Conservation (phyloP, 2,113 vertebrate species). For the Hippocampus guttulatus region DNA sequence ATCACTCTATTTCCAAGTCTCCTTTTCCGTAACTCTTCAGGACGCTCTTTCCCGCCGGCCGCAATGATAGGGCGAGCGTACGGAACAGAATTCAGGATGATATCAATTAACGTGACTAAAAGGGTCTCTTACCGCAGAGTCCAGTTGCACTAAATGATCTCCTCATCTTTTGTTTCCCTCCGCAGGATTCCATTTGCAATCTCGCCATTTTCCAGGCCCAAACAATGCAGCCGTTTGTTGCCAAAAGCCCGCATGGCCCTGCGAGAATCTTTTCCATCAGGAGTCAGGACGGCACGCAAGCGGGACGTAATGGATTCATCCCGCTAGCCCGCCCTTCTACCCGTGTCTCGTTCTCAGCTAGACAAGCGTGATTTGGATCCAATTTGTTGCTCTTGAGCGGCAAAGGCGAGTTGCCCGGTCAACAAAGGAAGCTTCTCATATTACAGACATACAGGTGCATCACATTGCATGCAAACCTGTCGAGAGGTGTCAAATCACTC, state of each 20-base stretch:
- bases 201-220: conserved; percentile 66
- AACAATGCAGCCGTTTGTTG: conserved; percentile 86
- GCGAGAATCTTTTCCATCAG: conserved; percentile 81
- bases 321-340: conserved; percentile 34
- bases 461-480: background rate
- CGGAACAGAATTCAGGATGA: conserved; percentile 86
- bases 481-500: background rate
- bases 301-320: conserved; percentile 70
- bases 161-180: conserved; percentile 82
- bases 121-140: conserved; percentile 86
- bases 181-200: conserved; percentile 74
- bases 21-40: conserved; percentile 12
- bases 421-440: background rate
- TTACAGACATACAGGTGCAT: background rate
- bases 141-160: conserved; percentile 87
- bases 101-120: conserved; percentile 92
- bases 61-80: conserved; percentile 85
- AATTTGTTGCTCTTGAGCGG: conserved; percentile 74
- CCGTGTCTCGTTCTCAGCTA: conserved; percentile 34
- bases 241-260: conserved; percentile 63
- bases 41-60: conserved; percentile 27
- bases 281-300: conserved; percentile 68
- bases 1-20: conserved; percentile 1
- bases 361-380: conserved; percentile 80
- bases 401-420: conserved; percentile 23